phyloP scores from a whole-genome alignment of 2,797 vertebrate species.

The Rhinophrynus dorsalis region DNA sequence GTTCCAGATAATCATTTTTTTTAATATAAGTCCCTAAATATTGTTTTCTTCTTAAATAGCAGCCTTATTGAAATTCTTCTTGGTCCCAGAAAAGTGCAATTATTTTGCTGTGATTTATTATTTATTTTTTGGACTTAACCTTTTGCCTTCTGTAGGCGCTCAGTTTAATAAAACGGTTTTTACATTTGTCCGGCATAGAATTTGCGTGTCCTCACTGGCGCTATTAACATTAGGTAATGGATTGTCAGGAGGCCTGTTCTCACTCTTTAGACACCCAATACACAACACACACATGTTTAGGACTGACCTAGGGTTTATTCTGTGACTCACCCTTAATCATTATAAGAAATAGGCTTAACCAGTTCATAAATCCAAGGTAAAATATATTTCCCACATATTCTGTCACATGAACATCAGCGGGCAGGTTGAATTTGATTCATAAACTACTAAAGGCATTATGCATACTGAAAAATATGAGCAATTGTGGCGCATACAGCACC shows the following conservation, averaged over 20 bases:
- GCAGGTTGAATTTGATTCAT: conserved; percentile 59
- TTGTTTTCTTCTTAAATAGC: too few relatives aligned
- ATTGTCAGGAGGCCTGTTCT: conserved; percentile 66
- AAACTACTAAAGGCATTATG: conserved; percentile 55
- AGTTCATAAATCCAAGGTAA: conserved; percentile 70
- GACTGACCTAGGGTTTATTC: conserved; percentile 60
- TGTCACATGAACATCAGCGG: conserved; percentile 62
- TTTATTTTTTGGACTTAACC: not conserved
- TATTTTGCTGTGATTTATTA: not conserved
- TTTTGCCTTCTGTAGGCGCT: conserved; percentile 1
- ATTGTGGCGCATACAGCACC: too few relatives aligned
- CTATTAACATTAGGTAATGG: conserved; percentile 65
- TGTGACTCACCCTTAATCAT: conserved; percentile 67
- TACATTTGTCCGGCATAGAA: conserved; percentile 55
- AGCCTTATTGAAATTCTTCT: too few relatives aligned
- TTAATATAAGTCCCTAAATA: too few relatives aligned
- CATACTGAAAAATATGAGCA: too few relatives aligned
- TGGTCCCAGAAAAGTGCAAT: too few relatives aligned
- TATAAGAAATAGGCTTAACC: conserved; percentile 64
- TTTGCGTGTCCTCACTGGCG: conserved; percentile 60
- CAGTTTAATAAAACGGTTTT: not conserved
- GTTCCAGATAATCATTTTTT: too few relatives aligned
- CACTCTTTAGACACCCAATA: conserved; percentile 70
- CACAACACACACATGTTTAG: conserved; percentile 53
- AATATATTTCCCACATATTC: conserved; percentile 64